Evolutionary conservation across 2,113 vertebrate genomes (phyloP), one percentile per base, ranked within the genome.

Genomic region (Pseudolaguvia tuberculata): DNA sequence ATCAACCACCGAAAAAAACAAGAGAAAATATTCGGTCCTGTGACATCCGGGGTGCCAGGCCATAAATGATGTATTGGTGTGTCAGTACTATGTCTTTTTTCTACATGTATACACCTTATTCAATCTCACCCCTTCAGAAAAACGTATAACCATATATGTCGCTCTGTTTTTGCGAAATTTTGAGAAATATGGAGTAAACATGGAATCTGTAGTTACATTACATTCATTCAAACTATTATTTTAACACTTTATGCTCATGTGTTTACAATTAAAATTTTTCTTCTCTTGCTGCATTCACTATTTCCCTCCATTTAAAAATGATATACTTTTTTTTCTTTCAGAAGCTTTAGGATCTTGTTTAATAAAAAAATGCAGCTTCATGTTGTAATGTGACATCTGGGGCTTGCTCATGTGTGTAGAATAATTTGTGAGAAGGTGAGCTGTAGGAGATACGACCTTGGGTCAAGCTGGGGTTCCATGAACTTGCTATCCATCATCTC

Each of bases 401-500:
- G 17, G 57, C 25, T 27, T 53, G 29, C 56, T 62, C 56, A 61
- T 52, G 56, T 42, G 56, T 42, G 23, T 20, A 53, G 31, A 53
- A 53, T 69, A 27, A 76, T 76, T 62, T 62, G 67, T 70, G 56
- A 25, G 10, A 53, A 45, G 15, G 42, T 70, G 31, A n/a, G 48
- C 48, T 62, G 21, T 55, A 70, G 21, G 23, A 29, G 57, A 52
- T 18, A 45, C 31, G 68, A 65, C 70, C 67, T 62, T 29, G 67
- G 50, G 58, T 80, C 42, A 67, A 52, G 66, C 56, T 70, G 35
- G 31, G 58, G 35, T 42, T 75, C 35, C n/a, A 52, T n/a, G 10
- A 81, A 78, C 25, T 45, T 50, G 27, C 75, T 59, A 71, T 80
- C 68, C 68, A 69, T 78, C 71, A 66, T 74, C 56, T 58, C 45